phyloP scores from a whole-genome alignment of 2,797 vertebrate genomes.

The Acanthurus lineatus region DNA sequence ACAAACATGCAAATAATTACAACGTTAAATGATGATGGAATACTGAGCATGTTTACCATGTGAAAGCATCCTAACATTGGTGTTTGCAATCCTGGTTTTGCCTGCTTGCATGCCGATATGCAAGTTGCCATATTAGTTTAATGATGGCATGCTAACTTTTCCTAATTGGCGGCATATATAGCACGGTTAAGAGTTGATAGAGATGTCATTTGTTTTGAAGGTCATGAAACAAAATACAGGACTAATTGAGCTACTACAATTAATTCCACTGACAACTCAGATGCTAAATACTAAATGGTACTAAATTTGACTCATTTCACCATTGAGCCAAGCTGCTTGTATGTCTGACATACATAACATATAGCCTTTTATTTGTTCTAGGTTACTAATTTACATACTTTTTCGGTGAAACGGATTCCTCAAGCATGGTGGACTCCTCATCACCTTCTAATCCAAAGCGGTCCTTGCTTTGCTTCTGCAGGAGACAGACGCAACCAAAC shows the following conservation, averaged over 20 bases:
- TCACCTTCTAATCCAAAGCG: conserved; percentile 98
- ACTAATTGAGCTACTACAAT: background rate
- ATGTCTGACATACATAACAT: background rate
- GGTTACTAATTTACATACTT: conserved; percentile 86
- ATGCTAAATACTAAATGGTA: background rate
- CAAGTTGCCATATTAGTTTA: no score
- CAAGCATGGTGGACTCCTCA: conserved; percentile 98
- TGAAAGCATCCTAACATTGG: background rate
- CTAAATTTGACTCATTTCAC: background rate
- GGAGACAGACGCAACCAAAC: conserved; percentile 7
- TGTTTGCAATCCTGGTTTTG: background rate
- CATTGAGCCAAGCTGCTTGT: background rate
- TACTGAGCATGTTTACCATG: no score
- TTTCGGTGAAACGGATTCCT: conserved; percentile 98
- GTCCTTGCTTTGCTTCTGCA: conserved; percentile 98
- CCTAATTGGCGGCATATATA: background rate
- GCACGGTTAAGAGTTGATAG: background rate
- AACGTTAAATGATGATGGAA: no score
- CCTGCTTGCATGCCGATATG: background rate
- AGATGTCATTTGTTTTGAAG: background rate
- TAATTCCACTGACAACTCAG: background rate
- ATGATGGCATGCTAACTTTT: background rate
- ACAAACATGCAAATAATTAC: no score
- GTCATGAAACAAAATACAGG: background rate
- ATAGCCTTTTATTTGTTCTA: background rate